Percentiles rank a stretch among this genome's conserved stretches.
These are phyloP conservation scores for Hydra vulgaris DNA, from an alignment of 30 jellyfish, hydroid and myxozoan genomes.

Conservation along the genomic window DNA sequence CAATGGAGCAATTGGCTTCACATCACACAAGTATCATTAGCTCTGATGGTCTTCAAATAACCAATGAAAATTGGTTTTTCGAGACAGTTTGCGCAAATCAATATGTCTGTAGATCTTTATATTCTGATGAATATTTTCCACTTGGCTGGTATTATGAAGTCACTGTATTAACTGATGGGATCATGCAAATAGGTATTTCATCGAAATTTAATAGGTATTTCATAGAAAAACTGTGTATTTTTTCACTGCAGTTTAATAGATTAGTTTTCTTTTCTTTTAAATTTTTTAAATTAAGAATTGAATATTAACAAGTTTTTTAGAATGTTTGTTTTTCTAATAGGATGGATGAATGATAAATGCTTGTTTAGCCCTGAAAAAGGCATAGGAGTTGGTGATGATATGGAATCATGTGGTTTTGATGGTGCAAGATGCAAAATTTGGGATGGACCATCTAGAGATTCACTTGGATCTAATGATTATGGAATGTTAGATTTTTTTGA, in stretches of 20 bases:
- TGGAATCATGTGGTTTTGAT: slow-evolving; percentile 58
- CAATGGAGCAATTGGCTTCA: not conserved
- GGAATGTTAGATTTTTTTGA: slow-evolving; percentile 47
- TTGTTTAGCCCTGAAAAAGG: slow-evolving; percentile 48
- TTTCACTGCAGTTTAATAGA: too few relatives aligned
- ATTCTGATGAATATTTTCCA: not conserved
- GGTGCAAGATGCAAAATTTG: slow-evolving; percentile 72
- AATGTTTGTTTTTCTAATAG: slow-evolving; percentile 21
- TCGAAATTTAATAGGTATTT: too few relatives aligned
- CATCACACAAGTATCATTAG: slow-evolving; percentile 45
- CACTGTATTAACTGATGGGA: slow-evolving; percentile 53
- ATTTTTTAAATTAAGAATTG: too few relatives aligned
- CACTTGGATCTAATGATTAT: slow-evolving; percentile 27
- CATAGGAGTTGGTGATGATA: slow-evolving; percentile 75
- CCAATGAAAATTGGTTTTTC: slow-evolving; percentile 72
- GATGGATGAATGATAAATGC: slow-evolving; percentile 55
- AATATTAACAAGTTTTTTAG: too few relatives aligned
- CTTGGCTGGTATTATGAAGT: slow-evolving; percentile 92
- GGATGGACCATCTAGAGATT: slow-evolving; percentile 62
- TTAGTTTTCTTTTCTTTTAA: too few relatives aligned
- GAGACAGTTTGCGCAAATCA: slow-evolving; percentile 55
- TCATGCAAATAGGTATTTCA: slow-evolving; percentile 67
- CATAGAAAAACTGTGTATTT: not conserved
- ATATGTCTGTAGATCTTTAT: slow-evolving; percentile 10
- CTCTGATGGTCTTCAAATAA: slow-evolving; percentile 33